Base-by-base conservation (phyloP, 2,113 vertebrate genomes). In the Halichoeres trimaculatus region DNA sequence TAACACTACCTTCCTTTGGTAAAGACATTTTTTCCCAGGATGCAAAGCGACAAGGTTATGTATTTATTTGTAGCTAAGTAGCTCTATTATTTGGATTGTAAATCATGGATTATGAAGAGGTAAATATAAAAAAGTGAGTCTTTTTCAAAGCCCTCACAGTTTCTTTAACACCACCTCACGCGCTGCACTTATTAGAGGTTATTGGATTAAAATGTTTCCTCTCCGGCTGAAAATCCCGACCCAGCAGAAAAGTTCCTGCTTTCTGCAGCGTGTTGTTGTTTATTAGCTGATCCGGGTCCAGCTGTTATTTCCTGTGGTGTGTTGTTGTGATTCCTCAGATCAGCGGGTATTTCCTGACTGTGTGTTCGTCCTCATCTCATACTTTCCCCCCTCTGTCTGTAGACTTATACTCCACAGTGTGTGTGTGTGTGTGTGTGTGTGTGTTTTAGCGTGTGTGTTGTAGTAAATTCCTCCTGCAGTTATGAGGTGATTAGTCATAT, bases 401-500 rank as follows among this genome's bases (percentile, higher is more conserved):
- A 11, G 19, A 23, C 2, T 47, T 58, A 14, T 16, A 19, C 45
- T 62, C 59, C 19, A 1, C 3, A 30, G 30, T 30, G 30, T 30
- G 13, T 26, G 41, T 74, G 4, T 57, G 13, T 61, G n/a, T 55
- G 20, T 56, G 12, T 36, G 10, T 56, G 45, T 47, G n/a, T 34
- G 20, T 43, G 41, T 53, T 2, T 67, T 38, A 59, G 0, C 68
- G 64, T 70, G 51, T 71, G 74, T 67, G 53, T 70, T 56, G 78
- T 80, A 79, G 83, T 88, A 78, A 83, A 85, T 84, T 85, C 79
- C 81, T 63, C 43, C 79, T 83, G 19, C 65, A 24, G 78, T 78
- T 82, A 60, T 81, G 82, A 83, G 78, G 72, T 65, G 73, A 85
- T 87, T 87, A 87, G 66, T 90, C 89, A 89, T 85, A 54, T 88